Conservation (phyloP, 2,113 vertebrate species). For the Pachyramphus minor region DNA sequence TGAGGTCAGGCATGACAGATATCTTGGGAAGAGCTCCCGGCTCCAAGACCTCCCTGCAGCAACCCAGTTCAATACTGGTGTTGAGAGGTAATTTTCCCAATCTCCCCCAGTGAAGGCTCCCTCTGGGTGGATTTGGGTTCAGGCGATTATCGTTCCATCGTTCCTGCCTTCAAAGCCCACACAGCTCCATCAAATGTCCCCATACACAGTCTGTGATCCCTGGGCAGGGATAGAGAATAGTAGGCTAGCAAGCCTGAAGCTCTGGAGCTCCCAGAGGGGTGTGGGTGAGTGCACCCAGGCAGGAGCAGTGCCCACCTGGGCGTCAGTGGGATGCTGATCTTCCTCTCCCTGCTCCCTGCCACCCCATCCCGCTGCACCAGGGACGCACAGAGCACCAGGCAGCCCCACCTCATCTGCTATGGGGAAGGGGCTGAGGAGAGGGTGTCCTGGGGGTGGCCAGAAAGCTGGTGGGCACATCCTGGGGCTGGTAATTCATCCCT, state of each 20-base stretch:
- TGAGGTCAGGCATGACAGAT: constrained; percentile 55
- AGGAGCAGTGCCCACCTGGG: background rate
- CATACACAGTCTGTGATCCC: accelerated
- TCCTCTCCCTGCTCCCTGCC: background rate
- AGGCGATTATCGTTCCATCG: accelerated
- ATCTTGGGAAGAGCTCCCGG: background rate
- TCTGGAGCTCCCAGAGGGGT: background rate
- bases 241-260: background rate
- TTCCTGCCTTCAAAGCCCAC: background rate
- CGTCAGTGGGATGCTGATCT: background rate
- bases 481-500: background rate
- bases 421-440: background rate
- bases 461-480: background rate
- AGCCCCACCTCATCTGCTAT: background rate
- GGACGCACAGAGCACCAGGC: accelerated
- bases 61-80: background rate
- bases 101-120: background rate
- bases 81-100: background rate
- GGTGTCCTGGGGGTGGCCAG: accelerated
- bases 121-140: background rate
- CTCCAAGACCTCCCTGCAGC: background rate
- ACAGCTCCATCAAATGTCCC: background rate
- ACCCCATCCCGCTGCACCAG: background rate
- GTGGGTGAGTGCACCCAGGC: background rate
- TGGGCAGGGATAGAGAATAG: background rate